Base-by-base conservation (phyloP, 2,797 vertebrate species). In the Enteromius radiatus region DNA sequence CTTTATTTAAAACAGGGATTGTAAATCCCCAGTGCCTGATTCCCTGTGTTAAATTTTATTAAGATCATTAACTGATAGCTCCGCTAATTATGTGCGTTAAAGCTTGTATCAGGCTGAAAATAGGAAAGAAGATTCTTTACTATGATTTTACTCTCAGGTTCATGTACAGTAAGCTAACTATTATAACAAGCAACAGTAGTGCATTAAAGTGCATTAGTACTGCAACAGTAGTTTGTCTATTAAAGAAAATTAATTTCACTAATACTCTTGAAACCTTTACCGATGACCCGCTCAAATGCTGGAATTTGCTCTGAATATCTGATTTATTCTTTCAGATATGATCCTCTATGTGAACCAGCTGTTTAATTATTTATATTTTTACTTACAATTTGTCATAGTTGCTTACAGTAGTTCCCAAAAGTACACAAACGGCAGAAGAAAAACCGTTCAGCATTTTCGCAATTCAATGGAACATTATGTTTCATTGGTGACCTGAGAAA, bases 21-120 rank as follows among this genome's bases (percentile, higher is more conserved):
- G 54, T 47, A 54, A 64, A 17, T 64, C 23, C 64, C 65, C 36
- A 65, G 43, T 28, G 67, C 73, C 36, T 67, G 36, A 74, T 87
- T 54, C 41, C 45, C 12, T 28, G 23, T 47, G 77, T 59, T 80
- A 82, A 71, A 76, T 69, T 63, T 64, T n/a, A 36, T 85, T 83
- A 43, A 80, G 63, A 61, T 63, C 69, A 76, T 65, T 79, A 80
- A 54, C 28, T 47, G 28, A 85, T 70, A 56, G 56, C 28, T 59
- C 15, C 7, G 12, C 41, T 77, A 61, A 65, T 17, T 47, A 63
- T 61, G 52, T 31, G 71, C 69, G 17, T 68, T 80, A 38, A 80
- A 81, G 54, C 33, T 68, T 73, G 19, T 54, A 52, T 33, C 56
- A 63, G 59, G 14, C 26, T 31, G 56, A 61, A 63, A 31, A 31